Conservation (phyloP, 2,113 vertebrate species). For the Pavo muticus region DNA sequence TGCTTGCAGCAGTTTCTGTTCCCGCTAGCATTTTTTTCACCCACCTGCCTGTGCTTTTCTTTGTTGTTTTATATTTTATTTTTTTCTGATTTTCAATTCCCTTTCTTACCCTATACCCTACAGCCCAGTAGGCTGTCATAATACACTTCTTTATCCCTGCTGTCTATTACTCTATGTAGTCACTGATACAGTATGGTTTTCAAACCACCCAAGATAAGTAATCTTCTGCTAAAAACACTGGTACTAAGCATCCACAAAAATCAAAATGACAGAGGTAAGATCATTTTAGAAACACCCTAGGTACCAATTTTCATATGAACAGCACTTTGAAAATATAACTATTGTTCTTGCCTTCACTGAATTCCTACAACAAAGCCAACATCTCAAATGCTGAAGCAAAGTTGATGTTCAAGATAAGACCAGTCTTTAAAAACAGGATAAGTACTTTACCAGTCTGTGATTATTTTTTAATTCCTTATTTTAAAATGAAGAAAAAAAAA, state of each 20-base stretch:
- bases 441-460: neutral
- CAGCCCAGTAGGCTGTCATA: slow-evolving; percentile 39
- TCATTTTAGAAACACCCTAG: neutral
- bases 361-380: neutral
- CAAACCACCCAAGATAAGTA: slow-evolving; percentile 18
- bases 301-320: neutral
- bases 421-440: neutral
- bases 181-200: slow-evolving; percentile 7
- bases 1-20: slow-evolving; percentile 68
- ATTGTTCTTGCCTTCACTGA: neutral
- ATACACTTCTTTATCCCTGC: neutral
- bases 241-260: neutral
- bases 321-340: neutral
- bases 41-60: neutral
- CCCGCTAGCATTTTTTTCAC: slow-evolving; percentile 34
- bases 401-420: neutral
- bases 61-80: neutral
- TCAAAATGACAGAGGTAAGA: neutral
- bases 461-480: neutral
- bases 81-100: slow-evolving; percentile 41
- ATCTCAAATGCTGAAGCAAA: neutral
- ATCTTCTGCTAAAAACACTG: slow-evolving; percentile 19
- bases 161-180: slow-evolving; percentile 24
- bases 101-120: slow-evolving; percentile 14
- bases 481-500: neutral